phyloP scores from a whole-genome alignment of 2,113 vertebrate species.

The Suricata suricatta region DNA sequence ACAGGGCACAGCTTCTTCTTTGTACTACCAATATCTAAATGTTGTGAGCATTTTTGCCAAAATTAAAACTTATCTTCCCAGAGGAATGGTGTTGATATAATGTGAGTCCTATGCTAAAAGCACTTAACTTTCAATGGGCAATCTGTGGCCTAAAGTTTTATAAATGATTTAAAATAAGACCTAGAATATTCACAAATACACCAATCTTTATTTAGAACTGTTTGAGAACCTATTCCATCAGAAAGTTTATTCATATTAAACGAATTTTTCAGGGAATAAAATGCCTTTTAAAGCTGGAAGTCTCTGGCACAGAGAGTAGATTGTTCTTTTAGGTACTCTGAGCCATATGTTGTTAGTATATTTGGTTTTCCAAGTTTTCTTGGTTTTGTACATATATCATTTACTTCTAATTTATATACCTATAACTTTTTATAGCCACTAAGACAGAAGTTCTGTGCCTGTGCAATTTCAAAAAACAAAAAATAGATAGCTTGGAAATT shows the following conservation, averaged over 20 bases:
- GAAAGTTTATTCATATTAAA: background rate
- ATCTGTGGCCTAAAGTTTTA: constrained; percentile 27
- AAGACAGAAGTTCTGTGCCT: background rate
- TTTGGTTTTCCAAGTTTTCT: background rate
- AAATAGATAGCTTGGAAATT: background rate
- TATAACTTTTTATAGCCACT: background rate
- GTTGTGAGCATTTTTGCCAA: background rate
- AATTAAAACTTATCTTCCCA: constrained; percentile 34
- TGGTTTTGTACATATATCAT: background rate
- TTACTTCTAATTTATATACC: background rate
- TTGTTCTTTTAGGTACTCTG: background rate
- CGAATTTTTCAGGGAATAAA: constrained; percentile 26
- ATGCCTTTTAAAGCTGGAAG: background rate
- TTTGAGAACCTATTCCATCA: background rate
- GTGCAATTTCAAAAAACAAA: background rate
- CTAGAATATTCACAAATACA: background rate
- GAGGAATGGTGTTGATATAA: background rate
- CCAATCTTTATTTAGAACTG: background rate
- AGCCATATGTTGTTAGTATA: background rate
- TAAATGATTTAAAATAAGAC: background rate
- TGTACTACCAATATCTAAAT: constrained; percentile 18
- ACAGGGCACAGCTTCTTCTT: background rate
- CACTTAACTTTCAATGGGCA: background rate
- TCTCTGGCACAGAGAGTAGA: background rate
- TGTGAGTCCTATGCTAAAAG: background rate